Conservation (phyloP, 2,113 vertebrate species). For the human (Homo sapiens) region DNA sequence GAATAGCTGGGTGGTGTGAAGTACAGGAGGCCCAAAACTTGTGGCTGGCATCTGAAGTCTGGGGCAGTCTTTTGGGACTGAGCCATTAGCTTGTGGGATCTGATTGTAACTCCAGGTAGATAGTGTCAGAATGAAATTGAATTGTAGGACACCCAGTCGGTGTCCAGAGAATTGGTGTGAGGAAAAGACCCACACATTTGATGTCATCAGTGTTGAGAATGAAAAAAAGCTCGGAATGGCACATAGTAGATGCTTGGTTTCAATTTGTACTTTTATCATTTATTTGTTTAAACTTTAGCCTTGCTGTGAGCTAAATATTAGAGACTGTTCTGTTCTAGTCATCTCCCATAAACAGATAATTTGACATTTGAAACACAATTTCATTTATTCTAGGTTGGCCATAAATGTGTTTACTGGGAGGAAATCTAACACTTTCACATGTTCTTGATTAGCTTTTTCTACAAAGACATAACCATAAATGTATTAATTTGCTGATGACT, state of each 20-base stretch:
- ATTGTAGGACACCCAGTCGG: background rate
- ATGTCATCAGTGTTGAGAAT: background rate
- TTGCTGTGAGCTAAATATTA: conserved; percentile 19
- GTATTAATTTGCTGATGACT: background rate
- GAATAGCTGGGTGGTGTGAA: background rate
- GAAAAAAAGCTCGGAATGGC: background rate
- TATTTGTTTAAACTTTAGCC: conserved; percentile 2
- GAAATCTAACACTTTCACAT: background rate
- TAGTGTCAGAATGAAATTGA: background rate
- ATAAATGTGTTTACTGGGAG: conserved; percentile 6
- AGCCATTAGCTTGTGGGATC: background rate
- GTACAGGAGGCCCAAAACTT: background rate
- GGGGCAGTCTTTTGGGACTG: background rate
- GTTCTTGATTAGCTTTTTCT: background rate
- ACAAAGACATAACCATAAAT: background rate
- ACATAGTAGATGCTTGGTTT: background rate
- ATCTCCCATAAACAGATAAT: background rate
- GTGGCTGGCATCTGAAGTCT: background rate
- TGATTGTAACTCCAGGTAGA: background rate
- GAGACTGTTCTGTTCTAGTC: background rate
- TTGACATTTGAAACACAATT: conserved; percentile 8
- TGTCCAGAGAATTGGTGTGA: background rate
- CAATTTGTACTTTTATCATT: background rate
- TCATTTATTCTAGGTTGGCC: background rate
- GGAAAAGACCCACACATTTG: background rate